Conservation (phyloP, 2,797 vertebrate genomes). For the Kryptopterus vitreolus region DNA sequence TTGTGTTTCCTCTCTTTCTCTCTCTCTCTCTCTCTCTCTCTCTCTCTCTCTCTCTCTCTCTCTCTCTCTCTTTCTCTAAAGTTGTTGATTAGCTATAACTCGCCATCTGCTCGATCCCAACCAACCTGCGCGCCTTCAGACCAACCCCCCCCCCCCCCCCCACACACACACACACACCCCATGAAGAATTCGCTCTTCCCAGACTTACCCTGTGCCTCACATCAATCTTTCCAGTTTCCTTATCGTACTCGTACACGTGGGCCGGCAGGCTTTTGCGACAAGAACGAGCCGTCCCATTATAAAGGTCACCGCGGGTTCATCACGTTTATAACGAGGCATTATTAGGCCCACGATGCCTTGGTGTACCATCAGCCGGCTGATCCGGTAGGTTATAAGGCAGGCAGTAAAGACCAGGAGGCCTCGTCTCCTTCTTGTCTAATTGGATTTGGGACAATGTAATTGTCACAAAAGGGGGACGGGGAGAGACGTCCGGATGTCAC, state of each 20-base stretch:
- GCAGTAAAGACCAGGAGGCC: conserved; percentile 23
- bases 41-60: no score
- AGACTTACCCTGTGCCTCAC: conserved; percentile 9
- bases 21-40: no score
- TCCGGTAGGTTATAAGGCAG: conserved; percentile 21
- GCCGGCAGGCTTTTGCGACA: no score
- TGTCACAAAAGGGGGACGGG: conserved; percentile 5
- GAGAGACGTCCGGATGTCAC: conserved; percentile 18
- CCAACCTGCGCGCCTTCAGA: conserved; percentile 45
- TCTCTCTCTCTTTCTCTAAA: conserved; percentile 52
- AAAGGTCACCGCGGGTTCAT: conserved; percentile 1
- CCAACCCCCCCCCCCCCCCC: background rate
- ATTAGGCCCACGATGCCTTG: background rate
- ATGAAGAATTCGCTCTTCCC: conserved; percentile 10
- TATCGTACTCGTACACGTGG: background rate
- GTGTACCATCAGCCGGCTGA: background rate
- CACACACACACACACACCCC: no score
- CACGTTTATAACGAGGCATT: background rate
- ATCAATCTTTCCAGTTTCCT: conserved; percentile 1
- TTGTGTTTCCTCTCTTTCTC: no score
- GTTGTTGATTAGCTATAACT: conserved; percentile 56
- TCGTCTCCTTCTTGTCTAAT: conserved; percentile 35
- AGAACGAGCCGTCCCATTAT: background rate
- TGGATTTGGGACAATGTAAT: conserved; percentile 42
- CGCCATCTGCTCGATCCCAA: conserved; percentile 51